Base-by-base conservation (phyloP, 2,797 vertebrate genomes). In the Fringilla coelebs region DNA sequence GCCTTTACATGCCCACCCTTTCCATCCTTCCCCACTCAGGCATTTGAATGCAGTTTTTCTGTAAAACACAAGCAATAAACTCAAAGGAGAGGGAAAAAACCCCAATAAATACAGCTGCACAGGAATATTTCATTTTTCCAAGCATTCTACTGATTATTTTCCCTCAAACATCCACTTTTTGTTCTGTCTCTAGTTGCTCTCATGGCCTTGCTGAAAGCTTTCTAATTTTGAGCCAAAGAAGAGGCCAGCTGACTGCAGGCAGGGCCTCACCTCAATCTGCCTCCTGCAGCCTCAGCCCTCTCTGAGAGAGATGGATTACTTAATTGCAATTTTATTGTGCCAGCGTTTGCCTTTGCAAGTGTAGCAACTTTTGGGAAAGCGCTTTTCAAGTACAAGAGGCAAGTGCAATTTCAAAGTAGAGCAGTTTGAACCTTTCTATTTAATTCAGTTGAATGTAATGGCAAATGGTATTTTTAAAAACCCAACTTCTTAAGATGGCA, bases 21-120 rank as follows among this genome's bases (percentile, higher is more conserved):
- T 66, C 49, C 28, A 61, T 68, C n/a, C 25, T 81, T 51, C 15
- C 11, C 7, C 3, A 21, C 12, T 72, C 58, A 49, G 11, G 9
- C 13, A 77, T 38, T 25, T 80, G 36, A 74, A 73, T 31, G 25
- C 3, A 73, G 15, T 32, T 81, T 40, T 57, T 60, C 26, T 58
- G 32, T 46, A 61, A 81, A 80, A 52, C 11, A 62, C 14, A 60
- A 57, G 12, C 17, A 67, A 29, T 25, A 45, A 74, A 46, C 7
- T 26, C 20, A 36, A n/a, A 83, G 22, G 8, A 3, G 7, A 2
- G 4, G 2, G 0, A 0, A 5, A 5, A 11, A 10, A 1, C 6
- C 25, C 10, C 2, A 6, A 65, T 24, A 85, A 58, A 81, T 49
- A 20, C 0, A 66, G 6, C 21, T 34, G 51, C 72, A 75, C 0